These are phyloP conservation scores for Autographa gamma DNA, from an alignment of 2,888 invertebrate genomes.

Conservation along the genomic window DNA sequence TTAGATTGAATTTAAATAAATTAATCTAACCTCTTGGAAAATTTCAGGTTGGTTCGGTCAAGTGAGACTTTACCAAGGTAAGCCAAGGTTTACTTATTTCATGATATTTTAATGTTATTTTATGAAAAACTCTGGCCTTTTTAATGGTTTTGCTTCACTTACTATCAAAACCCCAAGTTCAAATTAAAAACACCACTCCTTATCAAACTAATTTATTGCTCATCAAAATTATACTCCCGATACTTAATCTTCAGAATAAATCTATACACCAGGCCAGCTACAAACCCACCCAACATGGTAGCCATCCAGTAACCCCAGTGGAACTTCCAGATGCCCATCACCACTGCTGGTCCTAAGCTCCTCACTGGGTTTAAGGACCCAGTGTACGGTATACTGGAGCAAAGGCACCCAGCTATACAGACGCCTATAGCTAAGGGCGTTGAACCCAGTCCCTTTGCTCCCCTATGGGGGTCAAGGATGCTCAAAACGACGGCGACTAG, in stretches of 20 bases:
- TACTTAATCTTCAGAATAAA: slow-evolving; percentile 36
- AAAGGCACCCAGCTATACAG: slow-evolving; percentile 59
- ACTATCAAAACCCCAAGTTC: not conserved
- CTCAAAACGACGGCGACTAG: slow-evolving; percentile 59
- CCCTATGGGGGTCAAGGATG: slow-evolving; percentile 55
- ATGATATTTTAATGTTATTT: not conserved
- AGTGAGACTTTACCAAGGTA: not conserved
- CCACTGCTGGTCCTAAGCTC: slow-evolving; percentile 58
- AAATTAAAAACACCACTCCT: not conserved
- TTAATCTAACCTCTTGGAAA: slow-evolving; percentile 37
- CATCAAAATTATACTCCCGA: not conserved
- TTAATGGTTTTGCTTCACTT: too few species aligned
- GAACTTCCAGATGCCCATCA: slow-evolving; percentile 54
- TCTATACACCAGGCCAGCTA: slow-evolving; percentile 60
- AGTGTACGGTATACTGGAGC: slow-evolving; percentile 57
- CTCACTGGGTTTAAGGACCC: slow-evolving; percentile 60
- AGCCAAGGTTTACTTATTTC: not conserved
- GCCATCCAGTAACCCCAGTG: slow-evolving; percentile 63
- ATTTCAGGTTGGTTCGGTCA: not conserved
- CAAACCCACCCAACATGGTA: slow-evolving; percentile 57
- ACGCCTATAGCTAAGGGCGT: slow-evolving; percentile 62
- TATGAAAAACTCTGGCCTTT: too few species aligned
- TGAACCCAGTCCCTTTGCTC: slow-evolving; percentile 61
- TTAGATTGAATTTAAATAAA: too few species aligned
- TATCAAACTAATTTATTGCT: slow-evolving; percentile 7